Evolutionary conservation across 2,113 vertebrate species (phyloP), one percentile per base, ranked within the genome.

Genomic region (Sardina pilchardus): DNA sequence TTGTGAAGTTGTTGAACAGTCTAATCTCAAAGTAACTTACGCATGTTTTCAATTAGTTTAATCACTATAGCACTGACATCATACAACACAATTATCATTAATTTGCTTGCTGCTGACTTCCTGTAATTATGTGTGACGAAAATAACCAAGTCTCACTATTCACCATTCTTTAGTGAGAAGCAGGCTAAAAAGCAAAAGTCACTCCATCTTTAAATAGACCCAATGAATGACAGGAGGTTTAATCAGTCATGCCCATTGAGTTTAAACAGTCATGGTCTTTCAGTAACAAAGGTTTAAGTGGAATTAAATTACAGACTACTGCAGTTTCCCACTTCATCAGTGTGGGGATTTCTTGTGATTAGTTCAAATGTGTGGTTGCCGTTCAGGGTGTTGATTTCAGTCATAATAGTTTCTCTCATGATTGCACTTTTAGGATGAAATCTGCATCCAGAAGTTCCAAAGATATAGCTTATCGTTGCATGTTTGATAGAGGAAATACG

Each of bases 271-370:
- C 71, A 78, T 14, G 71, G 9, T 30, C 26, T 71, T 26, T 36
- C 71, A 17, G 34, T 34, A 78, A 36, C 71, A 78, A 6, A 1
- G 34, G 26, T 78, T 78, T 78, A 78, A 78, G 34, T 78, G 71
- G 71, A 36, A 78, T 78, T 78, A 78, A 78, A 78, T 78, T 78
- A 78, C 71, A 78, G 30, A 36, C 71, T 14, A 78, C 71, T 78
- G 12, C 71, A 78, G 9, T 36, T 39, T 34, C 34, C 63, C 26
- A 71, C 71, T 78, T 36, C 14, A 36, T 78, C 16, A 36, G 71
- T 36, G 30, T 36, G 30, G 36, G 71, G 26, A 6, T 26, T 26
- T 30, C n/a, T 67, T 30, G 71, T 34, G 71, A 78, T 78, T 78
- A 78, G 30, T 78, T 78, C 12, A 78, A 30, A 39, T 78, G 10